Evolutionary conservation across 30 jellyfish, hydroid and myxozoan genomes (phyloP).

Genomic region (Aurelia coerulea): DNA sequence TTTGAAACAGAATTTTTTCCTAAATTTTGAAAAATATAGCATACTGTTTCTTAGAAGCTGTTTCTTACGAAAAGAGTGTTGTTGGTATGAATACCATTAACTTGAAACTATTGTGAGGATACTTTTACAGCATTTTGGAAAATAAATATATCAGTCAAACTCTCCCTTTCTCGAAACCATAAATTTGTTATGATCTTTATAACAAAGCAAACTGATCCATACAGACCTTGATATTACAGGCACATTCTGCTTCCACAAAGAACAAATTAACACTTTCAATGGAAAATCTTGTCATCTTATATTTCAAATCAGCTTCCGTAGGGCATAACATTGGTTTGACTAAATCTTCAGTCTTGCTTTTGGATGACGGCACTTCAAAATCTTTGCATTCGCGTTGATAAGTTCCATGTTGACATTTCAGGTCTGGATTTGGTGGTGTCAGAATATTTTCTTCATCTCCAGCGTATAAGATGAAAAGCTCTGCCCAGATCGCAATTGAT

Average conservation of each 20-base stretch:
- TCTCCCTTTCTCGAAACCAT: too few species aligned
- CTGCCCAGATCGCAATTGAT: slow-evolving; percentile 80
- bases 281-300: slow-evolving; percentile 88
- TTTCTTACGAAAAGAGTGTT: too few species aligned
- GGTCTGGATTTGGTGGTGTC: slow-evolving; percentile 49
- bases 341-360: slow-evolving; percentile 19
- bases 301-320: slow-evolving; percentile 86
- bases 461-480: slow-evolving; percentile 73
- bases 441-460: slow-evolving; percentile 84
- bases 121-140: too few species aligned
- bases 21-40: too few species aligned
- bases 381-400: slow-evolving; percentile 60
- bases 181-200: too few species aligned
- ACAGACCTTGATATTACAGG: slow-evolving; percentile 83
- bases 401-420: slow-evolving; percentile 77
- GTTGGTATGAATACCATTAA: too few species aligned
- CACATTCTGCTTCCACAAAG: slow-evolving; percentile 88
- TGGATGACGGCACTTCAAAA: slow-evolving; percentile 41
- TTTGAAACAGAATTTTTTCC: too few species aligned
- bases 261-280: slow-evolving; percentile 75
- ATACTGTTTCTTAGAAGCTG: too few species aligned
- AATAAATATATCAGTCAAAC: too few species aligned
- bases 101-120: too few species aligned
- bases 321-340: slow-evolving; percentile 64
- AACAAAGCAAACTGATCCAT: too few species aligned